Percentiles rank a stretch among this genome's conserved stretches.
Conservation (phyloP, 92 coral and sea anemone species). For the Epizoanthus scotinus region DNA sequence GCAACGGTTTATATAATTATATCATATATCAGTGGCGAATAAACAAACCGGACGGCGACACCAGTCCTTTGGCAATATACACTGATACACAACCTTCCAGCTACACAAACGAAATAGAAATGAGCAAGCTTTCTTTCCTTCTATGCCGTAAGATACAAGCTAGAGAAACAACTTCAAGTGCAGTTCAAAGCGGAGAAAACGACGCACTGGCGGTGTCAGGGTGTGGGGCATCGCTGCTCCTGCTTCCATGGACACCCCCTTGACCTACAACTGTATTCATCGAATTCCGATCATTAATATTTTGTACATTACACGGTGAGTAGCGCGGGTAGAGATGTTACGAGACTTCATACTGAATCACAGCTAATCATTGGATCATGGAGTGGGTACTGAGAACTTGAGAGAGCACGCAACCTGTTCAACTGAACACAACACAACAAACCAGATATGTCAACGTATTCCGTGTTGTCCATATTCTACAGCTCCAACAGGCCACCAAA, state of each 20-base stretch:
- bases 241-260: conserved; percentile 32
- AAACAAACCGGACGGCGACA: conserved; percentile 37
- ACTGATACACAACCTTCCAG: not conserved
- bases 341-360: conserved; percentile 7
- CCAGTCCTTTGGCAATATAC: not conserved
- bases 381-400: not conserved
- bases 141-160: not conserved
- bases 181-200: not conserved
- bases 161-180: not conserved
- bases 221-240: not conserved
- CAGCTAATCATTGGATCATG: not conserved
- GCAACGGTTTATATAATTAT: conserved; percentile 30
- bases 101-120: not conserved
- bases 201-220: not conserved
- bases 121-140: not conserved
- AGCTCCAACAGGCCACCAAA: conserved; percentile 14
- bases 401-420: not conserved
- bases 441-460: not conserved
- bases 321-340: not conserved
- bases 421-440: not conserved
- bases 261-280: conserved; percentile 19
- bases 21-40: conserved; percentile 36
- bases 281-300: not conserved
- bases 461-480: not conserved
- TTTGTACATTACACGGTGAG: not conserved